Percentiles rank a stretch among this genome's conserved stretches.
These are phyloP conservation scores for Smithornis capensis DNA, from an alignment of 2,113 vertebrate genomes.

Conservation along the genomic window DNA sequence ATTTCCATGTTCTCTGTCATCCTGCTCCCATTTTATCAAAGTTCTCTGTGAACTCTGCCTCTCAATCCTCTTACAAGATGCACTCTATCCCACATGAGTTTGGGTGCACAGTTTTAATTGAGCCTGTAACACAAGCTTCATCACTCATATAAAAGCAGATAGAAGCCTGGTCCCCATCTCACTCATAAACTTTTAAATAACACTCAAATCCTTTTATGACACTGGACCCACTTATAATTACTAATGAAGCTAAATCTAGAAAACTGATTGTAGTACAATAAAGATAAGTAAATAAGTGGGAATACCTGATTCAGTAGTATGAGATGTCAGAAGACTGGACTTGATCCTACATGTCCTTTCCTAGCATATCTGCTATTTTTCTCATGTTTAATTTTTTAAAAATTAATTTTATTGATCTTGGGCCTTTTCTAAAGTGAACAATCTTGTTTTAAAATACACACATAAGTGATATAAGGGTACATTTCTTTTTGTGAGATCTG, in stretches of 20 bases:
- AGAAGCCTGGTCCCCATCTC: background rate
- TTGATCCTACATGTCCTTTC: background rate
- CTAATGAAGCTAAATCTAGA: background rate
- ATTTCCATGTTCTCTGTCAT: background rate
- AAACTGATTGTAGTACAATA: background rate
- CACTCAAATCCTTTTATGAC: background rate
- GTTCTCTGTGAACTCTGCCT: background rate
- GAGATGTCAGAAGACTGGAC: background rate
- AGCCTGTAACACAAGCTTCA: background rate
- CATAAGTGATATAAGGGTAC: background rate
- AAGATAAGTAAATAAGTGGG: background rate
- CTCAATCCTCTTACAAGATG: background rate
- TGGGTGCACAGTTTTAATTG: background rate
- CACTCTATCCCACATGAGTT: background rate
- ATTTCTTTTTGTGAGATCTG: background rate
- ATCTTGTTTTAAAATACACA: background rate
- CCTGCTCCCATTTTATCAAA: background rate
- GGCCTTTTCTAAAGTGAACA: background rate
- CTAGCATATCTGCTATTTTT: background rate
- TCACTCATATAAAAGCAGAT: background rate
- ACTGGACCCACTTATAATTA: background rate
- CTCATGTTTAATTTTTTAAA: background rate
- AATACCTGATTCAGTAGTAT: background rate
- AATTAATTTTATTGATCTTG: background rate
- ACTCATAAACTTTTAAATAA: background rate